These are phyloP conservation scores for Erpornis zantholeuca DNA, from an alignment of 2,113 vertebrate genomes.

Conservation along the genomic window DNA sequence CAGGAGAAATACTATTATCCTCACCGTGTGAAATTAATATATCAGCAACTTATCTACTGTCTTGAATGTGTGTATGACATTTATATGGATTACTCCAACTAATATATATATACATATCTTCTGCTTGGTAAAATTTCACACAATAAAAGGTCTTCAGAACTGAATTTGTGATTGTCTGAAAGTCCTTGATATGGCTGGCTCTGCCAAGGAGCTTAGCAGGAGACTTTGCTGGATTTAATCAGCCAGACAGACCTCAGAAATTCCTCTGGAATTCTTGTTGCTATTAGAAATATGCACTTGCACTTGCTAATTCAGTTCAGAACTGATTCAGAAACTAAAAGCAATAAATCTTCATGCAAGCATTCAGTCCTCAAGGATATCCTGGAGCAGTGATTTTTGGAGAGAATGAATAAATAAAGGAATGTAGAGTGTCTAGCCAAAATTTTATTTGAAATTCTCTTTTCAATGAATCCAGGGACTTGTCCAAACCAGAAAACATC, in stretches of 20 bases:
- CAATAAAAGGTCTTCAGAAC: not conserved
- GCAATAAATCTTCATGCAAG: conserved; percentile 38
- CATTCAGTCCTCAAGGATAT: not conserved
- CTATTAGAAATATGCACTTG: conserved; percentile 3
- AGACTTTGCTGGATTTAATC: conserved; percentile 28
- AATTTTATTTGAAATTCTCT: conserved; percentile 1
- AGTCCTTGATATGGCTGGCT: not conserved
- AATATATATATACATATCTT: not conserved
- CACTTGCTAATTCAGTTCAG: not conserved
- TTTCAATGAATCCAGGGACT: not conserved
- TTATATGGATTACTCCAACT: not conserved
- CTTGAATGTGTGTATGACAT: not conserved
- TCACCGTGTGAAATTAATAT: not conserved
- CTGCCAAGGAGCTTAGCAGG: not conserved
- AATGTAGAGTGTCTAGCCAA: conserved; percentile 50
- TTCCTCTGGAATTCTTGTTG: not conserved
- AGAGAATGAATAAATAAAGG: conserved; percentile 17
- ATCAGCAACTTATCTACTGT: not conserved
- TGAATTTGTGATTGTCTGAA: not conserved
- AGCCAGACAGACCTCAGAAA: conserved; percentile 26
- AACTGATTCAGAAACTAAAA: not conserved
- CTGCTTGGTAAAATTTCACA: not conserved
- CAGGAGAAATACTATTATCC: not conserved
- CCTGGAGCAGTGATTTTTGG: conserved; percentile 34
- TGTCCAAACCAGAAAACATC: not conserved